Conservation (phyloP, 2,113 vertebrate genomes). For the Silurus asotus region DNA sequence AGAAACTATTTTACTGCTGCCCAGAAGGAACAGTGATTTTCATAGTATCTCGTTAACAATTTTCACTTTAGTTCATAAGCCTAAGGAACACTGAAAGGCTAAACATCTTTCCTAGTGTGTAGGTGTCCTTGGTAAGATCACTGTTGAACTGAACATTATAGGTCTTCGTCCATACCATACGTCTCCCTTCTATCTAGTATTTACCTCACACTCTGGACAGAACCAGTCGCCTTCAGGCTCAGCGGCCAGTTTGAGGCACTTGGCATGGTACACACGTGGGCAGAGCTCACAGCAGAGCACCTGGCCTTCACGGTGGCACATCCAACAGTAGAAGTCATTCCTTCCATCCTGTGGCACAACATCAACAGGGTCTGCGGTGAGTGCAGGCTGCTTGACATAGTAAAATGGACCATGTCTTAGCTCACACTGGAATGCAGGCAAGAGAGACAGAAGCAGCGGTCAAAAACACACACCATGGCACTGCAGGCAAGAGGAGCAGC, state of each 20-base stretch:
- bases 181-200: background rate
- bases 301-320: slow-evolving; percentile 99
- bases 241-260: slow-evolving; percentile 99
- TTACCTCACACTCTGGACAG: slow-evolving; percentile 99
- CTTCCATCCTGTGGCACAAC: slow-evolving; percentile 92
- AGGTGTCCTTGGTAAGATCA: background rate
- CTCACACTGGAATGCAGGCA: slow-evolving; percentile 98
- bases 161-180: background rate
- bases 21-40: background rate
- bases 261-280: slow-evolving; percentile 99
- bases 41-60: background rate
- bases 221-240: slow-evolving; percentile 99
- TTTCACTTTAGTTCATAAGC: background rate
- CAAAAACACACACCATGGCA: slow-evolving; percentile 53
- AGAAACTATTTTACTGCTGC: background rate
- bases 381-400: slow-evolving; percentile 96
- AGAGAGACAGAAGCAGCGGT: slow-evolving; percentile 83
- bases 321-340: slow-evolving; percentile 99
- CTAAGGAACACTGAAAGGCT: background rate
- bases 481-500: slow-evolving; percentile 50
- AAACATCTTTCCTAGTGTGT: background rate
- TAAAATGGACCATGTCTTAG: slow-evolving; percentile 99
- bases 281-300: slow-evolving; percentile 99
- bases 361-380: slow-evolving; percentile 99
- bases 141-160: background rate